Conservation (phyloP, 1,140 invertebrate genomes). For the Drosophila obscura region DNA sequence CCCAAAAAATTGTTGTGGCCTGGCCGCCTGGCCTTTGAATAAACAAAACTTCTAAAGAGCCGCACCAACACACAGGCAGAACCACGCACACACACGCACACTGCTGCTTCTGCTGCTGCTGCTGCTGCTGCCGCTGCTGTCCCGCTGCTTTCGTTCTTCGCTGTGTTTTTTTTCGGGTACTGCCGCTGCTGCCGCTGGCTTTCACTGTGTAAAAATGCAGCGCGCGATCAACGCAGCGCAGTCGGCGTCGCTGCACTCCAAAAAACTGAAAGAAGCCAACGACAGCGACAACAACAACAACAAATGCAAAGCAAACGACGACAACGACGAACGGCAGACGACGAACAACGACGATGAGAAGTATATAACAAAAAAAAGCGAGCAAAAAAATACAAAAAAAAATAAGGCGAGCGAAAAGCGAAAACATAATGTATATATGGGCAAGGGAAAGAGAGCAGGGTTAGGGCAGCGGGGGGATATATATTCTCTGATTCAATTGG, state of each 20-base stretch:
- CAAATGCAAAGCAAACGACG: constrained; percentile 5
- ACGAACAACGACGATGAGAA: constrained; percentile 9
- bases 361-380: constrained; percentile 53
- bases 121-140: background rate
- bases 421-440: constrained; percentile 27
- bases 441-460: too few species aligned
- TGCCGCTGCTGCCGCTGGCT: constrained; percentile 10
- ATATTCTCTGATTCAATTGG: constrained; percentile 79
- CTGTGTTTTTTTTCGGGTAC: constrained; percentile 22
- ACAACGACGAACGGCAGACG: too few species aligned
- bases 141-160: constrained; percentile 9
- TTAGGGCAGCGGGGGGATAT: background rate
- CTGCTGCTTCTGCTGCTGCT: background rate
- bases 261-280: constrained; percentile 57
- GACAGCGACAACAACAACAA: constrained; percentile 20
- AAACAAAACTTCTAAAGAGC: constrained; percentile 47
- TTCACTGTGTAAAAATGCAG: constrained; percentile 30
- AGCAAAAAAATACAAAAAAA: constrained; percentile 42
- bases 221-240: constrained; percentile 22
- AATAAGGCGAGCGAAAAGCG: constrained; percentile 45
- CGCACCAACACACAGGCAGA: constrained; percentile 20
- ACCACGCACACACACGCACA: constrained; percentile 17
- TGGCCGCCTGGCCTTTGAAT: constrained; percentile 20
- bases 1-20: constrained; percentile 9
- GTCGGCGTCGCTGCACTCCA: constrained; percentile 59